These are phyloP conservation scores for Phymatocera aterrima DNA, from an alignment of 2,888 invertebrate genomes.

Conservation along the genomic window DNA sequence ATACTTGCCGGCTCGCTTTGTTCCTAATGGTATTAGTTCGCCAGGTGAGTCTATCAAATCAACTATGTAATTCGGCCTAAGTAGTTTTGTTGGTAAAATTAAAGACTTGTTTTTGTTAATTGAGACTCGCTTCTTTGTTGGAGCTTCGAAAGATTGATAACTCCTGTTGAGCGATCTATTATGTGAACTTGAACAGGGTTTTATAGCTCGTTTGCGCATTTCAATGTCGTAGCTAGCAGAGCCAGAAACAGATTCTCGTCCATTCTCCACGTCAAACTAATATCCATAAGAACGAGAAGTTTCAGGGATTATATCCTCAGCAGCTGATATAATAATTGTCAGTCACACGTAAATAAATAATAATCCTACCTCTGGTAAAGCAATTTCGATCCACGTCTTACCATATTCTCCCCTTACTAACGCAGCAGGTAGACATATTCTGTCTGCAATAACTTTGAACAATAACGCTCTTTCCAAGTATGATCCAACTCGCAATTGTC, in stretches of 20 bases:
- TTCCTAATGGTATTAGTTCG: constrained; percentile 71
- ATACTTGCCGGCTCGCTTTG: constrained; percentile 72
- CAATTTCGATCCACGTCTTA: constrained; percentile 81
- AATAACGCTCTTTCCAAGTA: constrained; percentile 80
- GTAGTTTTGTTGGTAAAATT: constrained; percentile 76
- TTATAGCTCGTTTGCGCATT: background rate
- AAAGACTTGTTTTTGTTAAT: background rate
- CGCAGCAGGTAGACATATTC: constrained; percentile 79
- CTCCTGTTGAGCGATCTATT: background rate
- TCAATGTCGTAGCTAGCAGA: background rate
- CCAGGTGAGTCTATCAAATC: constrained; percentile 78
- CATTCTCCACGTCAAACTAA: background rate
- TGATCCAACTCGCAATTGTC: constrained; percentile 78
- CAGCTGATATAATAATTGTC: background rate
- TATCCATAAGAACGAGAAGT: background rate
- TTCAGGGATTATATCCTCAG: background rate
- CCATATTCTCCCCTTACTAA: constrained; percentile 78
- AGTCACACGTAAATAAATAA: background rate
- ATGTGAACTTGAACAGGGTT: background rate
- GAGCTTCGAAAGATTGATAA: background rate
- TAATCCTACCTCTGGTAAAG: constrained; percentile 74
- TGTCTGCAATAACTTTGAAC: constrained; percentile 82
- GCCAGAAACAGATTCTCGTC: background rate
- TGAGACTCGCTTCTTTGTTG: constrained; percentile 2
- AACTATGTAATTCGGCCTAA: constrained; percentile 80